Evolutionary conservation across 2,113 vertebrate genomes (phyloP).

Genomic region (Cichladusa arquata): DNA sequence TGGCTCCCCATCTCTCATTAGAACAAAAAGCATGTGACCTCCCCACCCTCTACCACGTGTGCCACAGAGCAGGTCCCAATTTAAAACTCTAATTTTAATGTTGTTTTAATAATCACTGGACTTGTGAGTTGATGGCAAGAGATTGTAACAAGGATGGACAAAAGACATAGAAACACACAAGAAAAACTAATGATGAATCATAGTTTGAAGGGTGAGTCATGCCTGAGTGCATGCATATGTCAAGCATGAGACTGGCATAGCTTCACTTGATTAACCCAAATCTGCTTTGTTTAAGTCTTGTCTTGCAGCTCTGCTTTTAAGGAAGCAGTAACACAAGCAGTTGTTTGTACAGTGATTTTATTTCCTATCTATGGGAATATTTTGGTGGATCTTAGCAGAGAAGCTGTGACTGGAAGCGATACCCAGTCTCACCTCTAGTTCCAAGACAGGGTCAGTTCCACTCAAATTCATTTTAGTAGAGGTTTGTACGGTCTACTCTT

Average conservation of each 20-base stretch:
- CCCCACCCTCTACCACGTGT: not conserved
- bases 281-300: constrained; percentile 48
- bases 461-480: not conserved
- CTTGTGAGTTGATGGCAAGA: not conserved
- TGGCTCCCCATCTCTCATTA: not conserved
- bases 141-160: constrained; percentile 27
- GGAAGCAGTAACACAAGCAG: not conserved
- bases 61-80: not conserved
- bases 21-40: not conserved
- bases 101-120: not conserved
- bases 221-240: constrained; percentile 37
- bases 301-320: constrained; percentile 28
- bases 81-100: not conserved
- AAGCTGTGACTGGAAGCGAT: not conserved
- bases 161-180: constrained; percentile 22
- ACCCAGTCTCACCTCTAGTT: not conserved
- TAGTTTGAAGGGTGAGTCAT: constrained; percentile 51
- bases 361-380: not conserved
- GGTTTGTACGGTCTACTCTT: not conserved
- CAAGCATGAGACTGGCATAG: constrained; percentile 17
- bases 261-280: constrained; percentile 57
- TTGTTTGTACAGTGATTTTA: not conserved
- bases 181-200: constrained; percentile 54
- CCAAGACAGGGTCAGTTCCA: not conserved
- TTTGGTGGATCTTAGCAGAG: not conserved